Conservation (phyloP, 2,113 vertebrate species). For the Zosterops pallidus region DNA sequence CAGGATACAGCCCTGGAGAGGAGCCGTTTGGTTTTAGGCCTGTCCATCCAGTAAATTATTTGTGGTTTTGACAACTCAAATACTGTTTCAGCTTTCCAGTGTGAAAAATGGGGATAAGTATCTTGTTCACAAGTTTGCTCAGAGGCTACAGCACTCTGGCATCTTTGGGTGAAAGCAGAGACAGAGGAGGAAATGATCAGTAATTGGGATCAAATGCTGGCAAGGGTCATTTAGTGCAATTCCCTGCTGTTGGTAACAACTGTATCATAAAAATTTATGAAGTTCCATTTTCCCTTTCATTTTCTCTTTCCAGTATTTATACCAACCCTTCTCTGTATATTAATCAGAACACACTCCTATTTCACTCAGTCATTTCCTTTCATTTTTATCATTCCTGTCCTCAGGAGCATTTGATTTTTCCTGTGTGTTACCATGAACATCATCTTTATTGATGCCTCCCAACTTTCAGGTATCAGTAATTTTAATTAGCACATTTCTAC, state of each 20-base stretch:
- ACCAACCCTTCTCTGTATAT: neutral
- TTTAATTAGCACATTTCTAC: neutral
- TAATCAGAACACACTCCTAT: neutral
- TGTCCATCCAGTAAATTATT: neutral
- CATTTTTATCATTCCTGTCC: neutral
- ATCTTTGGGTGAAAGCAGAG: neutral
- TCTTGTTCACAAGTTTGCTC: neutral
- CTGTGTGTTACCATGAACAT: neutral
- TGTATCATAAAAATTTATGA: neutral
- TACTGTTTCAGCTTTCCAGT: neutral
- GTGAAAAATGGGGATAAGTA: neutral
- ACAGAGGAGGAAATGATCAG: neutral
- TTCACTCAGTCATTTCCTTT: neutral
- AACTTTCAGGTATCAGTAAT: conserved; percentile 13
- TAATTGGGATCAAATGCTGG: neutral
- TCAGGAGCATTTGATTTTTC: neutral
- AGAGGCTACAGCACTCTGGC: neutral
- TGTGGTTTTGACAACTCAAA: neutral
- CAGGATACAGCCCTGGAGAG: neutral
- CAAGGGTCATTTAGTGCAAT: neutral
- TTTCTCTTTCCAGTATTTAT: neutral
- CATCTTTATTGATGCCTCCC: neutral
- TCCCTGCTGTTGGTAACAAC: neutral
- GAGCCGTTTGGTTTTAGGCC: neutral
- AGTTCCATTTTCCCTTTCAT: neutral